Percentiles rank a stretch among this genome's conserved stretches.
These are phyloP conservation scores for Tinamus major DNA, from an alignment of 2,797 vertebrate genomes.

Conservation along the genomic window DNA sequence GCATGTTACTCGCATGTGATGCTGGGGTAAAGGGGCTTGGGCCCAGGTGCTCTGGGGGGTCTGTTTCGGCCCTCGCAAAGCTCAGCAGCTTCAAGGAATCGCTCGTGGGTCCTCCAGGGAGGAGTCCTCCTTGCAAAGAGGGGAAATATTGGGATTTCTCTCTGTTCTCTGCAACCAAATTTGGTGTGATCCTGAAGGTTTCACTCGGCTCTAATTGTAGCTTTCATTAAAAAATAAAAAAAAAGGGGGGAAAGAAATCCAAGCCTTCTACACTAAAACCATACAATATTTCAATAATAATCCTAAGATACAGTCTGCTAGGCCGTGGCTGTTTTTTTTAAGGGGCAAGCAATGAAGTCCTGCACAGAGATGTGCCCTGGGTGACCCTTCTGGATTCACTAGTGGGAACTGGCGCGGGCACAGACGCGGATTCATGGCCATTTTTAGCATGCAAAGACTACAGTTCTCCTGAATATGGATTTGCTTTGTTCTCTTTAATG, in stretches of 20 bases:
- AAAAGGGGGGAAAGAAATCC: not conserved
- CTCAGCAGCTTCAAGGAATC: constrained; percentile 4
- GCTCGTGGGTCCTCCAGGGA: not conserved
- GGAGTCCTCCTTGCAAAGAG: not conserved
- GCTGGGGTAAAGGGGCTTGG: not conserved
- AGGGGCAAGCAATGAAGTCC: not conserved
- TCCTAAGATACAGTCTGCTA: not conserved
- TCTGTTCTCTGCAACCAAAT: not conserved
- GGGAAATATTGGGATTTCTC: constrained; percentile 5
- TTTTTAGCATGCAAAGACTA: constrained; percentile 10
- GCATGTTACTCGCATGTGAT: not conserved
- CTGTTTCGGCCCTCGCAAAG: not conserved
- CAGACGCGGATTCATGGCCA: not conserved
- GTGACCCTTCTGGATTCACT: not conserved
- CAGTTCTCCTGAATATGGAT: not conserved
- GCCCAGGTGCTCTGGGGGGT: not conserved
- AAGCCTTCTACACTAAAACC: not conserved
- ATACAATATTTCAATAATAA: not conserved
- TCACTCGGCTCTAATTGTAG: not conserved
- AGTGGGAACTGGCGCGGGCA: not conserved
- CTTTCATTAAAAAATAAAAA: not conserved
- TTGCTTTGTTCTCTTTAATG: constrained; percentile 51
- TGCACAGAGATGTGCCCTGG: not conserved
- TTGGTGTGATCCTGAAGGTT: not conserved
- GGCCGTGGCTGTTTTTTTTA: not conserved